These are phyloP conservation scores for Tapirus terrestris DNA, from an alignment of 2,113 vertebrate genomes.

Conservation along the genomic window DNA sequence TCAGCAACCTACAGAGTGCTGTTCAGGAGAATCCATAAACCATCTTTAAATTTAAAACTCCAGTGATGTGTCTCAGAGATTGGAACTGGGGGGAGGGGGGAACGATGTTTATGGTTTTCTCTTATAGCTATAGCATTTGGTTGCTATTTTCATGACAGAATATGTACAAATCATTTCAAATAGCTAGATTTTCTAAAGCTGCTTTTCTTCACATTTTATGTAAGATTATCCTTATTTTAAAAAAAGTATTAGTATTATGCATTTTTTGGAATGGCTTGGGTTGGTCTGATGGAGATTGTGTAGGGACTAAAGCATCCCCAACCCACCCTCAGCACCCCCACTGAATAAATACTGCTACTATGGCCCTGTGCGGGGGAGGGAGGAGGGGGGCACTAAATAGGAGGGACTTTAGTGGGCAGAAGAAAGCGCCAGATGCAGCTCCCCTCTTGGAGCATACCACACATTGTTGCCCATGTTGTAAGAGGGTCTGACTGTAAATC, in stretches of 20 bases:
- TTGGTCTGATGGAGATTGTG: background rate
- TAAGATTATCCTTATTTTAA: background rate
- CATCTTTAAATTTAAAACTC: background rate
- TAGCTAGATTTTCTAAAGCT: background rate
- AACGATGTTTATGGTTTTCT: background rate
- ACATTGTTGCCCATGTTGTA: background rate
- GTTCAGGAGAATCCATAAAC: background rate
- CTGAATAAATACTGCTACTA: background rate
- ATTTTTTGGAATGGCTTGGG: background rate
- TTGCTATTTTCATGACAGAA: background rate
- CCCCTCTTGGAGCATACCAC: background rate
- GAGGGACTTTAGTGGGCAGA: background rate
- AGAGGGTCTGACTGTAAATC: background rate
- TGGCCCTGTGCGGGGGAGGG: too few relatives aligned
- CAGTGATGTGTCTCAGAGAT: background rate
- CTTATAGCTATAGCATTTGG: background rate
- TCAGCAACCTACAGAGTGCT: background rate
- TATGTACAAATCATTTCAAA: background rate
- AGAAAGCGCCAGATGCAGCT: background rate
- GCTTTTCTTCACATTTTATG: background rate
- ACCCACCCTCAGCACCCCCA: background rate
- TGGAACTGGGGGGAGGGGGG: background rate
- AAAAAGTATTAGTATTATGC: background rate
- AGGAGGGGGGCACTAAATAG: too few relatives aligned
- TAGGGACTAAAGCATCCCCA: background rate